phyloP scores from a whole-genome alignment of 2,888 invertebrate genomes.

The Andrena haemorrhoa region DNA sequence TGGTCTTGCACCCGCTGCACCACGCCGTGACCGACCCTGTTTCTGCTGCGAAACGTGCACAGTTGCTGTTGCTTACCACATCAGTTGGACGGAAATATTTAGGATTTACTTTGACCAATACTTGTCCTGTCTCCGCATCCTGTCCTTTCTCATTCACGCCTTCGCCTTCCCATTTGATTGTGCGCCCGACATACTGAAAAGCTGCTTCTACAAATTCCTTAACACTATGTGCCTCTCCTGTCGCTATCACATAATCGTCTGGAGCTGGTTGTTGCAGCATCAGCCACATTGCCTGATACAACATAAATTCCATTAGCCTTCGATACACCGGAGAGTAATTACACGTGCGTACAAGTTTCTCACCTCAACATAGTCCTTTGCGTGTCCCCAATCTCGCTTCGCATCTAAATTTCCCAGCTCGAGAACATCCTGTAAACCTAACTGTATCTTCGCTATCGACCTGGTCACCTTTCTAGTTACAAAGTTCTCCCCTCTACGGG shows the following conservation, averaged over 20 bases:
- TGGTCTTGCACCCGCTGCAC: no score
- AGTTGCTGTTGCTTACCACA: conserved; percentile 89
- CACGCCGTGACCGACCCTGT: no score
- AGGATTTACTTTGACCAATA: conserved; percentile 95
- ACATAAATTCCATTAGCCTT: neutral
- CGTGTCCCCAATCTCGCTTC: conserved; percentile 99
- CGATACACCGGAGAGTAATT: neutral
- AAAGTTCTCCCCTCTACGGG: conserved; percentile 98
- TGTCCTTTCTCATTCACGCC: conserved; percentile 94
- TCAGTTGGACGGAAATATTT: conserved; percentile 99
- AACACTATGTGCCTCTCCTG: conserved; percentile 97
- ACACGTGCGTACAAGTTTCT: conserved; percentile 39
- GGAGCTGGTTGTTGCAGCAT: conserved; percentile 97
- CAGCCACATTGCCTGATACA: conserved; percentile 97
- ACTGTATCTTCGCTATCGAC: conserved; percentile 97
- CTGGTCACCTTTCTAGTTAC: conserved; percentile 99
- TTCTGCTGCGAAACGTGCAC: neutral
- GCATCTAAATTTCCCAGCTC: conserved; percentile 98
- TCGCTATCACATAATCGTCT: conserved; percentile 99
- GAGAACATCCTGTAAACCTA: conserved; percentile 93
- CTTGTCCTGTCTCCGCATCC: conserved; percentile 88
- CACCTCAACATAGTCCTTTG: conserved; percentile 97
- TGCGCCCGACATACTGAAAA: conserved; percentile 93
- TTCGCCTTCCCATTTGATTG: conserved; percentile 94
- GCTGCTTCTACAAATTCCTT: conserved; percentile 97